Evolutionary conservation across 1,140 invertebrate genomes (phyloP), one percentile per base, ranked within the genome.

Genomic region (Monochamus saltuarius): DNA sequence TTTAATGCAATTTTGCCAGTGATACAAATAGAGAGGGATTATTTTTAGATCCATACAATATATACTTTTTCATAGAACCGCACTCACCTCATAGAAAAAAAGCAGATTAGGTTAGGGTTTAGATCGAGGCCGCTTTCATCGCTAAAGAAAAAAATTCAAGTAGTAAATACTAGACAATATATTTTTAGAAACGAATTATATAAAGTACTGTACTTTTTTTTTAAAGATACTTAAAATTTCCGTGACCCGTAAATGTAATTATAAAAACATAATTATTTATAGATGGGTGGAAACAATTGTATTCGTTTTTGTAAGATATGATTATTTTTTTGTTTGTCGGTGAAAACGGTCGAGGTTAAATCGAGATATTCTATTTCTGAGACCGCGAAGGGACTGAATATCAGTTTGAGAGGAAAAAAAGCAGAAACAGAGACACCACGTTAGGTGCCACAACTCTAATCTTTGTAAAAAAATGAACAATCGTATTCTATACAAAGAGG

Each of bases 21-120:
- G 63, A 61, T 62, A 61, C 34, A 59, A 6, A 47, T 54, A 56
- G 37, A 43, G 22, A 59, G 47, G 45, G 34, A 47, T 61, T 62
- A 65, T 59, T 59, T 59, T 62, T 59, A 52, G 51, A 59, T 51
- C 60, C 49, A 40, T 42, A 60, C 49, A 60, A 34, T 43, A 38
- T 39, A 37, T 53, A 50, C 45, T 51, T 62, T 50, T 56, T 57
- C 54, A 57, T 57, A 63, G 51, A 52, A 68, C 66, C 66, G 64
- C 64, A 64, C 66, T 60, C 66, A 68, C 64, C 66, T 68, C 66
- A 68, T 47, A 64, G 38, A 38, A 60, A 51, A 35, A 16, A 51
- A 51, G 35, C 16, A 14, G 49, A 17, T 51, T 51, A 51, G 49
- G 49, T 51, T 51, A 51, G 34, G 49, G 17, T 1, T 36, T 36